phyloP scores from a whole-genome alignment of 2,888 invertebrate species.

The Tanytarsus gracilentus region DNA sequence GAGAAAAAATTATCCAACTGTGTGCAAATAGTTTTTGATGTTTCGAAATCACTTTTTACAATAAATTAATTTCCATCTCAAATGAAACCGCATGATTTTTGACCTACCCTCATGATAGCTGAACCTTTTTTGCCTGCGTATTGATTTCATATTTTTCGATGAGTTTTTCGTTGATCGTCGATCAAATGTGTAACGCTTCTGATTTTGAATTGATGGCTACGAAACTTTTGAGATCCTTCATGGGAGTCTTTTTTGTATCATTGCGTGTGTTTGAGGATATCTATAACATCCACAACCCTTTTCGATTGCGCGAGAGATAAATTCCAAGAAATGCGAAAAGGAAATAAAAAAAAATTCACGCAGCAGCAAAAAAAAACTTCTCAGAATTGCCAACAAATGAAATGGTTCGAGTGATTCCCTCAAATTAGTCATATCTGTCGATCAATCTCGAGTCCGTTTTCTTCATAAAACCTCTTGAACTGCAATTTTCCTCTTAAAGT shows the following conservation, averaged over 20 bases:
- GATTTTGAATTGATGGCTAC: neutral
- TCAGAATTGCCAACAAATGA: no score
- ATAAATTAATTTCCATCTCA: neutral
- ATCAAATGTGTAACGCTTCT: slow-evolving; percentile 13
- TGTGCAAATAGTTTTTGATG: slow-evolving; percentile 11
- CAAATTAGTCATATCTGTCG: neutral
- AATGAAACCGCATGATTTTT: neutral
- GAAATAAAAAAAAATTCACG: no score
- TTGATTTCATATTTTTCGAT: slow-evolving; percentile 7
- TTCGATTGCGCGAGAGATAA: no score
- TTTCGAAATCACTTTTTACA: neutral
- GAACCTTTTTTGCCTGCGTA: neutral
- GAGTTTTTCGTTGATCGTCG: no score
- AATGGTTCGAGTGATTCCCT: no score
- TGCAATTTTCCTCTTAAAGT: neutral
- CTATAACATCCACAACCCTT: no score
- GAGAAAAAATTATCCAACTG: neutral
- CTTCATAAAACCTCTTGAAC: neutral
- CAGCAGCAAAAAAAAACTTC: no score
- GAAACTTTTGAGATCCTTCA: neutral
- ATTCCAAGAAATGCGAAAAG: no score
- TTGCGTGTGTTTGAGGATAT: neutral
- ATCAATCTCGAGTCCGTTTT: neutral
- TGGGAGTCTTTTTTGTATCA: neutral
- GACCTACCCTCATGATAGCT: neutral